Conservation (phyloP, 2,113 vertebrate species). For the Meriones unguiculatus region DNA sequence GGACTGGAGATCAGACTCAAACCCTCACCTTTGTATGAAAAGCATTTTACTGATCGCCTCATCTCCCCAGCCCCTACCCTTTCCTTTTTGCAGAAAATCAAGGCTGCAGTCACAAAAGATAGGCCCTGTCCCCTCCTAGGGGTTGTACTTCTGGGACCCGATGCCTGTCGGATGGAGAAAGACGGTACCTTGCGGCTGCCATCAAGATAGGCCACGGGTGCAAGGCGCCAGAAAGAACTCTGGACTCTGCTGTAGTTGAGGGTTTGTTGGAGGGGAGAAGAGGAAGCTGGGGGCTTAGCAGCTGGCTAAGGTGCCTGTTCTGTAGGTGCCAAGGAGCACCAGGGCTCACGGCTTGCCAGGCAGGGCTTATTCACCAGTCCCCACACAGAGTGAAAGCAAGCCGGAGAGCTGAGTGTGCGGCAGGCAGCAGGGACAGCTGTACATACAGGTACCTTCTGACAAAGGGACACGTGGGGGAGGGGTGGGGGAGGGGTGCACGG, state of each 20-base stretch:
- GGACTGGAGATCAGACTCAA: background rate
- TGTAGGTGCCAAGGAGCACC: background rate
- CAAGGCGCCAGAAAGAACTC: background rate
- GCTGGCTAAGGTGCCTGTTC: background rate
- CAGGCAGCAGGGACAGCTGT: conserved; percentile 22
- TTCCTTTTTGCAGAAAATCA: background rate
- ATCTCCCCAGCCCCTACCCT: background rate
- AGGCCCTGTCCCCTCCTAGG: background rate
- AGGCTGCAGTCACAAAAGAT: background rate
- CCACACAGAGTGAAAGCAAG: background rate
- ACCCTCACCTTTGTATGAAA: background rate
- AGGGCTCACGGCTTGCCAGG: background rate
- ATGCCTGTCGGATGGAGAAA: background rate
- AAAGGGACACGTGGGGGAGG: conserved; percentile 63
- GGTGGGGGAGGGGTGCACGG: background rate
- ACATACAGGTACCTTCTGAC: conserved; percentile 71
- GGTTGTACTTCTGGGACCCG: background rate
- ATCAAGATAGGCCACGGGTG: background rate
- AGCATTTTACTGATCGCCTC: no score
- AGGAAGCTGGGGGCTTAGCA: no score
- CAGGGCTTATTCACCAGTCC: background rate
- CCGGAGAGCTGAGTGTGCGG: background rate
- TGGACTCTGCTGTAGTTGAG: background rate
- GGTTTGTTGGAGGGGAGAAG: background rate
- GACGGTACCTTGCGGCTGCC: background rate